Evolutionary conservation across 2,888 invertebrate species (phyloP).

Genomic region (Epistrophella euchroma): DNA sequence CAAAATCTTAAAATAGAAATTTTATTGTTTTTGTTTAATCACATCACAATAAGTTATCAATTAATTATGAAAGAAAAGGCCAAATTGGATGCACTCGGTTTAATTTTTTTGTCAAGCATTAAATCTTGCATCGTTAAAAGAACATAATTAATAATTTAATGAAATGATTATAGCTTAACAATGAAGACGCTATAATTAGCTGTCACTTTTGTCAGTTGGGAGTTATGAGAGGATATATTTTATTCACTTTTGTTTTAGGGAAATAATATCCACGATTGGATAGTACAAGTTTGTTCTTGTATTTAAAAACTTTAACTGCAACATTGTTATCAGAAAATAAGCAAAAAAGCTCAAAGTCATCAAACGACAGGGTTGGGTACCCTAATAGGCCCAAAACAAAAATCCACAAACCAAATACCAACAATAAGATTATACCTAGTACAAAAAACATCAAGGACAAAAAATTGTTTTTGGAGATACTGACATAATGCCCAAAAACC

Average conservation of each 20-base stretch:
- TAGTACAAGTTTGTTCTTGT: background rate
- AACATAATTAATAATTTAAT: background rate
- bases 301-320: too few species aligned
- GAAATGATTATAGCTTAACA: background rate
- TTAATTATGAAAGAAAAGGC: background rate
- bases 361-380: too few species aligned
- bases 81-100: background rate
- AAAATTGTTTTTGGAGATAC: too few species aligned
- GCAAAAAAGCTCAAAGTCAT: too few species aligned
- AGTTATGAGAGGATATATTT: too few species aligned
- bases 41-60: background rate
- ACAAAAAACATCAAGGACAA: too few species aligned
- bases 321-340: too few species aligned
- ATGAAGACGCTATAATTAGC: background rate
- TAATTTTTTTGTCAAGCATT: background rate
- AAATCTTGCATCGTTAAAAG: background rate
- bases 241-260: too few species aligned
- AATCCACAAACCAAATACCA: too few species aligned
- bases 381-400: too few species aligned
- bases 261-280: background rate
- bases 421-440: too few species aligned
- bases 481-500: too few species aligned
- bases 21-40: background rate
- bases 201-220: background rate
- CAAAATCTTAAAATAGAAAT: background rate